phyloP scores from a whole-genome alignment of 2,113 vertebrate genomes.

The Amphiprion ocellaris region DNA sequence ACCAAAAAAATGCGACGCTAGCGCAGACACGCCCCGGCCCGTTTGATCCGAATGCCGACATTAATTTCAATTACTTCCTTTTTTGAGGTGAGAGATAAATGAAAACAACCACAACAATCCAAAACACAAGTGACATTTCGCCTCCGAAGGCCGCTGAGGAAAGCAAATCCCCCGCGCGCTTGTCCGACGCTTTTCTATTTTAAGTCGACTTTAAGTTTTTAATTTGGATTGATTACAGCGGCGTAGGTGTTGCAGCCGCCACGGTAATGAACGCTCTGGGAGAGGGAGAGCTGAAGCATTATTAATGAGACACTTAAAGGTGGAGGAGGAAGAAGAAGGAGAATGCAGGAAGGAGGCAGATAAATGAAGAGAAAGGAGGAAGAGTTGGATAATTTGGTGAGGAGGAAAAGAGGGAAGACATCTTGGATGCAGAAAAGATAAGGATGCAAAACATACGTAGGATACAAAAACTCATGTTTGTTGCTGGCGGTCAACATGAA shows the following conservation, averaged over 20 bases:
- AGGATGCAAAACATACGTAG: too few species aligned
- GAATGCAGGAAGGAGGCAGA: slow-evolving; percentile 23
- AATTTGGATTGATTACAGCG: slow-evolving; percentile 72
- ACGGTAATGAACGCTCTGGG: slow-evolving; percentile 58
- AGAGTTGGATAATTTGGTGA: neutral
- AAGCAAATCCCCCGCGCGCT: slow-evolving; percentile 32
- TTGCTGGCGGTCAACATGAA: too few species aligned
- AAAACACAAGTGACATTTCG: slow-evolving; percentile 25
- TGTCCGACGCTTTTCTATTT: slow-evolving; percentile 38
- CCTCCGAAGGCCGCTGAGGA: slow-evolving; percentile 37
- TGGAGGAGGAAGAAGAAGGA: slow-evolving; percentile 38
- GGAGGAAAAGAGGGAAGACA: too few species aligned
- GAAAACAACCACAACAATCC: slow-evolving; percentile 19
- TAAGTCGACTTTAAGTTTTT: slow-evolving; percentile 53
- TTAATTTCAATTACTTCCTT: slow-evolving; percentile 61
- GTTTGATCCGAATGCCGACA: slow-evolving; percentile 29
- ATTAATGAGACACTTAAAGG: slow-evolving; percentile 74
- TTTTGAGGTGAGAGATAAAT: neutral
- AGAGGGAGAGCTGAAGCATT: slow-evolving; percentile 55
- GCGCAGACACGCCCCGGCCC: neutral
- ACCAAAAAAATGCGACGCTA: neutral
- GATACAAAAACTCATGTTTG: too few species aligned
- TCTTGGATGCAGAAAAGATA: too few species aligned
- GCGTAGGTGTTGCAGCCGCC: slow-evolving; percentile 59
- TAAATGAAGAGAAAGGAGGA: slow-evolving; percentile 4